These are phyloP conservation scores for Hemiscyllium ocellatum DNA, from an alignment of 2,113 vertebrate genomes.

Conservation along the genomic window DNA sequence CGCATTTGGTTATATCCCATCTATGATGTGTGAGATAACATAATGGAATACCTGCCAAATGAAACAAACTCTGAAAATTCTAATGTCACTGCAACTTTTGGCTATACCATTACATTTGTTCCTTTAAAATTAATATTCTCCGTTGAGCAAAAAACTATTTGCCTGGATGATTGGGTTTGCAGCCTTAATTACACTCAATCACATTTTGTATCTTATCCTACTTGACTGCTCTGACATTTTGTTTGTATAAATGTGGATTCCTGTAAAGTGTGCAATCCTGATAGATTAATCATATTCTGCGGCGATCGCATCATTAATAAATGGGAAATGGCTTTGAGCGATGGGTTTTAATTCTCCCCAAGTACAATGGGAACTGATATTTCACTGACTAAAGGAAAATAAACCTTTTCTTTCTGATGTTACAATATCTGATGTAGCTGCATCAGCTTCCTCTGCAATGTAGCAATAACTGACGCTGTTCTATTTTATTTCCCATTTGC, in stretches of 20 bases:
- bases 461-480: neutral
- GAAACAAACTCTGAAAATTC: neutral
- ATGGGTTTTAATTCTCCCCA: neutral
- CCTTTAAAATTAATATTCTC: conserved; percentile 26
- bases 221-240: conserved; percentile 20
- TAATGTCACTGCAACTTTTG: neutral
- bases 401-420: neutral
- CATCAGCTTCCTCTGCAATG: neutral
- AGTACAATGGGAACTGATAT: neutral
- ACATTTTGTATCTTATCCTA: neutral
- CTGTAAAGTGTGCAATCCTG: conserved; percentile 18
- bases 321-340: conserved; percentile 23
- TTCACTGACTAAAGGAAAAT: neutral
- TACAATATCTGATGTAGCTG: neutral
- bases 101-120: neutral
- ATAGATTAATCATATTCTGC: conserved; percentile 24
- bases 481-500: neutral
- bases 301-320: conserved; percentile 11
- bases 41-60: neutral
- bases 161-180: conserved; percentile 15
- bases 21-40: neutral
- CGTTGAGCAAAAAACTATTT: neutral
- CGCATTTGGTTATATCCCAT: too few species aligned
- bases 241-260: conserved; percentile 25
- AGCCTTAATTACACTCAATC: conserved; percentile 31